These are phyloP conservation scores for Emydocephalus ijimae DNA, from an alignment of 2,113 vertebrate species.

Conservation along the genomic window DNA sequence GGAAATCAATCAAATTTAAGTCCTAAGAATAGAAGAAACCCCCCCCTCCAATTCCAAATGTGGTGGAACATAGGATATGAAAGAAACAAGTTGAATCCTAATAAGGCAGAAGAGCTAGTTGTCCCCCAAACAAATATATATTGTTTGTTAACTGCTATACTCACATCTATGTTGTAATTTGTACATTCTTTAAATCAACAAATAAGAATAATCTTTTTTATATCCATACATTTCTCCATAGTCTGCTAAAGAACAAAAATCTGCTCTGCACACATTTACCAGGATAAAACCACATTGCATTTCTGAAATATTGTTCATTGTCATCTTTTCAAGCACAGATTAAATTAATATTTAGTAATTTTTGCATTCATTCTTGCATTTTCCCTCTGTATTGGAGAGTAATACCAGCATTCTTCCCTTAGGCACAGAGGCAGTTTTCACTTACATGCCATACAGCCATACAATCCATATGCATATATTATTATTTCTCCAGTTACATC, in stretches of 20 bases:
- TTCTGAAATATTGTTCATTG: background rate
- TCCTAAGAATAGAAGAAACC: background rate
- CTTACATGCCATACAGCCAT: background rate
- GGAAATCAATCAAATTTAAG: background rate
- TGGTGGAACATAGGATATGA: background rate
- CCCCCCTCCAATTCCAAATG: background rate
- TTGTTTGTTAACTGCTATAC: background rate
- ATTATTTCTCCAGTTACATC: background rate
- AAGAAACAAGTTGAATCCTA: background rate
- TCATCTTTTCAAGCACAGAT: background rate
- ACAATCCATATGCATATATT: background rate
- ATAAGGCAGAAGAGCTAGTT: background rate
- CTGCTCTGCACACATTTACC: background rate
- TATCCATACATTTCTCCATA: background rate
- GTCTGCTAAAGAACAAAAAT: background rate
- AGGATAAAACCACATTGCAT: background rate
- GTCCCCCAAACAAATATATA: background rate
- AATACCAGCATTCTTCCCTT: background rate
- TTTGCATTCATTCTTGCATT: background rate
- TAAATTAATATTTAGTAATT: background rate
- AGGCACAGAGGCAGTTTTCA: background rate
- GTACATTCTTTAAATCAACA: background rate
- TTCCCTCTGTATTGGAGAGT: background rate
- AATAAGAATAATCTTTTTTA: background rate
- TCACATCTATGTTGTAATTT: background rate